Evolutionary conservation across 2,113 vertebrate genomes (phyloP).

Genomic region (Microcebus lehilahytsara): DNA sequence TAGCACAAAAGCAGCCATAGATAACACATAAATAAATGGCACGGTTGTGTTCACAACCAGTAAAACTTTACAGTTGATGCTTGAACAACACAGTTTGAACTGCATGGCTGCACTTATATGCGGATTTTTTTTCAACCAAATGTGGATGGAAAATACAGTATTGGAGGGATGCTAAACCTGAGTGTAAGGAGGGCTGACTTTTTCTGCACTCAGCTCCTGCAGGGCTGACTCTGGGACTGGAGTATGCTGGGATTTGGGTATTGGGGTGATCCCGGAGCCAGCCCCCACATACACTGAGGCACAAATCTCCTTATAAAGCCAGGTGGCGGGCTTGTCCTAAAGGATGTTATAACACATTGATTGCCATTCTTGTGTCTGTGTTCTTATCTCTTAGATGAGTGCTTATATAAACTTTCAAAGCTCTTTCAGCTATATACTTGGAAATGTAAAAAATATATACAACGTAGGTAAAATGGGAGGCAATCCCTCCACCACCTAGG

Average conservation of each 20-base stretch:
- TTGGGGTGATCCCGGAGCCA: not conserved
- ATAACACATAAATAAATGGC: not conserved
- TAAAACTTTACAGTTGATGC: not conserved
- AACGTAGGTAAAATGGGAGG: not conserved
- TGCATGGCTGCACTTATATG: not conserved
- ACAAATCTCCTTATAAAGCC: not conserved
- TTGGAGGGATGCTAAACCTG: not conserved
- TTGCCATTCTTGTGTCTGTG: not conserved
- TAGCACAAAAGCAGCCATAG: not conserved
- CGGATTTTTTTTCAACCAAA: not conserved
- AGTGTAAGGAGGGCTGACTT: not conserved
- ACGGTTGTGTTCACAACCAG: not conserved
- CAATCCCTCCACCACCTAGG: not conserved
- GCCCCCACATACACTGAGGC: not conserved
- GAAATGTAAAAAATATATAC: not conserved
- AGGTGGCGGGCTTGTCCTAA: not conserved
- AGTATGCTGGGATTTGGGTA: not conserved
- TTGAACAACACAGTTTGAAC: not conserved
- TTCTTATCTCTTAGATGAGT: not conserved
- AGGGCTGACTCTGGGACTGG: not conserved
- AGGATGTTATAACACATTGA: too few species aligned
- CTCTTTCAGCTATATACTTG: too few species aligned
- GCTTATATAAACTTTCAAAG: not conserved
- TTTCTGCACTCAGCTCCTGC: not conserved
- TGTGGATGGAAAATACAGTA: not conserved